phyloP scores from a whole-genome alignment of 1,140 invertebrate genomes.

The Cotesia chilonis region DNA sequence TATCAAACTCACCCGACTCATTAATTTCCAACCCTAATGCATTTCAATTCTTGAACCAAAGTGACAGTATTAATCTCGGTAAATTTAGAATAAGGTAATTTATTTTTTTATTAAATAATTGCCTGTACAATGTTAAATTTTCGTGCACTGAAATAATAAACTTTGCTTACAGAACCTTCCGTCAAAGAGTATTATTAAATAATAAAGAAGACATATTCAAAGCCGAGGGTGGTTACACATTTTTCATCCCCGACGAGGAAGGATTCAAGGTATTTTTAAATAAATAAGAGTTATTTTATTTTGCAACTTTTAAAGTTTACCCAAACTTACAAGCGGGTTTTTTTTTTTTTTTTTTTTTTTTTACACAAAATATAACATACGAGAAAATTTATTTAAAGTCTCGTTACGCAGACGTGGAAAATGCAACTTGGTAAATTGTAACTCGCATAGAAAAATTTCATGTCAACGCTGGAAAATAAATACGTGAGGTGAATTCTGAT shows the following conservation, averaged over 20 bases:
- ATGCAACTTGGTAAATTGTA: slow-evolving; percentile 9
- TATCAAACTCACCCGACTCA: slow-evolving; percentile 67
- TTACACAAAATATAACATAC: slow-evolving; percentile 2
- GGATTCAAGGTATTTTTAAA: slow-evolving; percentile 77
- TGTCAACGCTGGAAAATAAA: background rate
- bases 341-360: background rate
- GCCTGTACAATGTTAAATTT: background rate
- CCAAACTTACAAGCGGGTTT: background rate
- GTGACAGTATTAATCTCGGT: slow-evolving; percentile 77
- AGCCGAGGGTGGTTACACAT: slow-evolving; percentile 81
- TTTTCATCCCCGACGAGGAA: slow-evolving; percentile 90
- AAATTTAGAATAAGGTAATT: slow-evolving; percentile 71
- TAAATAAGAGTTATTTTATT: slow-evolving; percentile 10
- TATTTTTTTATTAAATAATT: background rate
- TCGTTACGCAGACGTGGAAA: background rate
- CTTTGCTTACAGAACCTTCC: slow-evolving; percentile 72
- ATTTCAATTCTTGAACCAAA: slow-evolving; percentile 77
- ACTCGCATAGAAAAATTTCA: too few relatives aligned
- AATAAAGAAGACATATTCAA: slow-evolving; percentile 79
- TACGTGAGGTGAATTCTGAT: slow-evolving; percentile 31
- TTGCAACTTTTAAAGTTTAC: background rate
- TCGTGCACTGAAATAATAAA: background rate
- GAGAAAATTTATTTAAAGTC: too few relatives aligned
- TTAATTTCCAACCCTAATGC: slow-evolving; percentile 81
- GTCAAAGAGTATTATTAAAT: slow-evolving; percentile 75